Evolutionary conservation across 2,888 invertebrate genomes (phyloP), one percentile per base, ranked within the genome.

Genomic region (Argyresthia goedartella): DNA sequence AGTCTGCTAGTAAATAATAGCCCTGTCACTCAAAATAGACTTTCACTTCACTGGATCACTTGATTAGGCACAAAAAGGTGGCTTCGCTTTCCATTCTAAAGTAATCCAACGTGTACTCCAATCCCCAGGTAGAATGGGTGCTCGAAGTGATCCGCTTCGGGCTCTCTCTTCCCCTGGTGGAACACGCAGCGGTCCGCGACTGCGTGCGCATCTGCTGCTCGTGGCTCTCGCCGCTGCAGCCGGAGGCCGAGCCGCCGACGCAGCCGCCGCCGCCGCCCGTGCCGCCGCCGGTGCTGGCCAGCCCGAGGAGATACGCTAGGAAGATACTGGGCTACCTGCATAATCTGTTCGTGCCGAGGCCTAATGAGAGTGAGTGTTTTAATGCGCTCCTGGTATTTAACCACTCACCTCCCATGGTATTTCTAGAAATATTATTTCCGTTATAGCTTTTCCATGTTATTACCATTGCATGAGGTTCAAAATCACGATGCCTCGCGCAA

Each of bases 171-270:
- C 97, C 97, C 0, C 81, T 98, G 48, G 89, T 91, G 39, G 98
- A 98, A 77, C 96, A 97, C 73, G 97, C 97, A 64, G 95, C 97
- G 0, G 93, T 98, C 51, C 93, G 97, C 59, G 97, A 98, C 76
- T 98, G 98, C 74, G 98, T 98, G 44, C 95, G 95, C 71, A 94
- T 98, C 39, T 98, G 98, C 71, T 98, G 97, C 75, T 97, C 98
- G 69, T 99, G 98, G 98, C 85, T 99, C 58, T 93, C 95, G 0
- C 95, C 97, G 2, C 85, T 98, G 57, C 89, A 94, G 59, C 91
- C 93, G 0, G 76, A 97, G 69, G 96, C 97, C 93, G 25, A 11
- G 46, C 86, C 98, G 53, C 93, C 95, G 0, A 91, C 95, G 59
- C 92, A 93, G 25, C 90, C 90, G 33, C 95, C 96, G 1, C 94